Percentiles rank a stretch among this genome's conserved stretches.
Evolutionary conservation across 2,797 vertebrate species (phyloP).

Genomic region (Bradypus variegatus): DNA sequence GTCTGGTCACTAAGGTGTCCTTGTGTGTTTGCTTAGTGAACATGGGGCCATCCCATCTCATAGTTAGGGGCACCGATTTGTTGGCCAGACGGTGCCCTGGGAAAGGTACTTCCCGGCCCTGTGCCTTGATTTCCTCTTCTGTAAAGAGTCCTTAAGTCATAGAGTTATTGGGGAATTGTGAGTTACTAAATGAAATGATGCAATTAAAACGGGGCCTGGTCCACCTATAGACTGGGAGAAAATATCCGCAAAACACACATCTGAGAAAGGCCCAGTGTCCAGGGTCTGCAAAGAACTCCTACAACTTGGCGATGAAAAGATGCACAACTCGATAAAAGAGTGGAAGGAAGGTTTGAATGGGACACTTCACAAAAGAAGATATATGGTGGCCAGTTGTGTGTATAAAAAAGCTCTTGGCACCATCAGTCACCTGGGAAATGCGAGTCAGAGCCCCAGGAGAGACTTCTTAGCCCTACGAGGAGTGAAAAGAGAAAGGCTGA

Average conservation of each 20-base stretch:
- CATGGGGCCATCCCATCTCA: rapidly evolving
- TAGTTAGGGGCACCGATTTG: background rate
- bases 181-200: background rate
- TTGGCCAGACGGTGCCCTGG: background rate
- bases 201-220: background rate
- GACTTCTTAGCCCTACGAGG: background rate
- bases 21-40: background rate
- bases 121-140: background rate
- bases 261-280: background rate
- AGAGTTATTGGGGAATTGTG: background rate
- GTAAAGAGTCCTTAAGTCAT: background rate
- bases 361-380: rapidly evolving
- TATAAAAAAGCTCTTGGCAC: background rate
- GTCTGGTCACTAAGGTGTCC: background rate
- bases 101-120: background rate
- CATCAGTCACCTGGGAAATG: background rate
- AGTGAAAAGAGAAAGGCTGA: too few relatives aligned
- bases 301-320: background rate
- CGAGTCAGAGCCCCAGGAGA: background rate
- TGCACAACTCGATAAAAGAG: background rate
- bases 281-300: background rate
- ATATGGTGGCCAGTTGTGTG: rapidly evolving
- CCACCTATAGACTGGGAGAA: too few relatives aligned
- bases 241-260: background rate
- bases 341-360: background rate